These are phyloP conservation scores for Clanis bilineata DNA, from an alignment of 2,888 invertebrate genomes.

Conservation along the genomic window DNA sequence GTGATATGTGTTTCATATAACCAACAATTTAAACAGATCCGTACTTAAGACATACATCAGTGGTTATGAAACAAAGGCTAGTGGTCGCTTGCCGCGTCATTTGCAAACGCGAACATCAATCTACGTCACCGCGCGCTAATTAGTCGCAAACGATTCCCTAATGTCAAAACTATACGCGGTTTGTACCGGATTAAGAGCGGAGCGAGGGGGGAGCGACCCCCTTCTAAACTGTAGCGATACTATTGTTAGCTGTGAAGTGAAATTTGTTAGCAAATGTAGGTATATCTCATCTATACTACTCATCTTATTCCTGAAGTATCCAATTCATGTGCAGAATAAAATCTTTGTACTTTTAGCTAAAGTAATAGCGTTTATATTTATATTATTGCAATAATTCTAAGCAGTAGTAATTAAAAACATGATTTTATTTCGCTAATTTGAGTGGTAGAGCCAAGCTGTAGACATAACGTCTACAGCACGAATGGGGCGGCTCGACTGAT, in stretches of 20 bases:
- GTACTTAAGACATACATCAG: background rate
- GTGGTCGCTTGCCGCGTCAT: constrained; percentile 5
- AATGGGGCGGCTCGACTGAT: too few species aligned
- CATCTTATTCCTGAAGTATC: too few species aligned
- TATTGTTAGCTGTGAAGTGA: background rate
- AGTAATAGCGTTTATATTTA: too few species aligned
- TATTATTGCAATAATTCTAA: too few species aligned
- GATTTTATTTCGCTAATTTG: too few species aligned
- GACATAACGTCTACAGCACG: too few species aligned
- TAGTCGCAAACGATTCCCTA: constrained; percentile 10
- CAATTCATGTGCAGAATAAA: too few species aligned
- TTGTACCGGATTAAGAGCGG: background rate
- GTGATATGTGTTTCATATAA: background rate
- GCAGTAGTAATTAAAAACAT: too few species aligned
- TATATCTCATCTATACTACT: too few species aligned
- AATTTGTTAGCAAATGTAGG: background rate
- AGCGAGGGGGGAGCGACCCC: background rate
- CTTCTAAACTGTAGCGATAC: background rate
- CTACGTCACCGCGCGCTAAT: constrained; percentile 1
- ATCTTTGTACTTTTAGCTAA: too few species aligned
- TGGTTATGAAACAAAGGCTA: background rate
- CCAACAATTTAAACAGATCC: background rate
- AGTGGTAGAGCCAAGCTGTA: too few species aligned
- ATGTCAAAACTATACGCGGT: constrained; percentile 14
- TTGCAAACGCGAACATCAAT: background rate